These are phyloP conservation scores for Stichopus horrens DNA, from an alignment of 53 echinoderm and acorn worm genomes.

Conservation along the genomic window DNA sequence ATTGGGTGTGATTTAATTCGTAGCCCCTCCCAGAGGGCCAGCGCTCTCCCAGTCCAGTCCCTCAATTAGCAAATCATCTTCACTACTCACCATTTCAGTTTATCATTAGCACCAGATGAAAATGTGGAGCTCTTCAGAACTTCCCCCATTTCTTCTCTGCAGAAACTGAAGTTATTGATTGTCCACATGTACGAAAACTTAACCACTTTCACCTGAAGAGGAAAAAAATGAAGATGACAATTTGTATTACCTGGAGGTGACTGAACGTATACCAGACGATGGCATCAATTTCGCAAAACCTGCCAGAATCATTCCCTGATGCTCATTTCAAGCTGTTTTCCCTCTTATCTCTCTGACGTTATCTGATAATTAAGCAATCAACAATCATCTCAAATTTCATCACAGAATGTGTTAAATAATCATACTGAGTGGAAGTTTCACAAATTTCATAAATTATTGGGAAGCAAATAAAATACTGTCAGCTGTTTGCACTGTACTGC, in stretches of 20 bases:
- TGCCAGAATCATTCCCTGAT: background rate
- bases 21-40: too few species aligned
- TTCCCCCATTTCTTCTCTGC: constrained; percentile 99
- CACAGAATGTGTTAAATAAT: background rate
- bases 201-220: constrained; percentile 93
- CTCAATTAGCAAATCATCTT: background rate
- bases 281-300: background rate
- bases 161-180: constrained; percentile 99
- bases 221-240: background rate
- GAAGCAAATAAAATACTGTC: too few species aligned
- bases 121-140: constrained; percentile 97
- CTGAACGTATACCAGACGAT: background rate
- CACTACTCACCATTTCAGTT: constrained; percentile 90
- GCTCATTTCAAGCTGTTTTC: background rate
- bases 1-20: too few species aligned
- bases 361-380: background rate
- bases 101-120: constrained; percentile 98
- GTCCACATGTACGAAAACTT: constrained; percentile 99
- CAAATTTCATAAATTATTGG: too few species aligned
- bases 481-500: too few species aligned
- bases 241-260: background rate
- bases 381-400: background rate
- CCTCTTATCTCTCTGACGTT: too few species aligned
- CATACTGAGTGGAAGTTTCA: background rate
- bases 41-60: too few species aligned